Conservation (phyloP, 2,797 vertebrate species). For the Galagoides demidoff region DNA sequence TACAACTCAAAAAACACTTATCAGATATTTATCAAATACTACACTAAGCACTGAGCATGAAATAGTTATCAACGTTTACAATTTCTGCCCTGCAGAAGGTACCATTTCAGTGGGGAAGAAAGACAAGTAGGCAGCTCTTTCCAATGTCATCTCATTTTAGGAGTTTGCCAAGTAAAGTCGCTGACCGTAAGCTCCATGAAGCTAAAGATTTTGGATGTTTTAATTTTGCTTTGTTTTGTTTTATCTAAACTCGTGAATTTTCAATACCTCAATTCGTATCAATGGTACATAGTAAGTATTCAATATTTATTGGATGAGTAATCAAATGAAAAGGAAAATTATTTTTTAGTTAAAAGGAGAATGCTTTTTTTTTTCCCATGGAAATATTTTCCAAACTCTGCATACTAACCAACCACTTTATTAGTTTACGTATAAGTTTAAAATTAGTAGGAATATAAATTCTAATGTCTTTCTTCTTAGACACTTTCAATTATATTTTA, state of each 20-base stretch:
- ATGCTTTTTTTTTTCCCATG: not conserved
- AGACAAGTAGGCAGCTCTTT: not conserved
- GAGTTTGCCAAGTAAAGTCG: not conserved
- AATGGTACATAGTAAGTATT: not conserved
- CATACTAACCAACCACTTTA: fast-evolving
- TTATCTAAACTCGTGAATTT: not conserved
- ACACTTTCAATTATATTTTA: not conserved
- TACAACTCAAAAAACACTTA: not conserved
- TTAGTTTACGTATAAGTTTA: not conserved
- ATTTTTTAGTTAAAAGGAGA: not conserved
- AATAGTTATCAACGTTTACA: not conserved
- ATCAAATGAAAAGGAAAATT: not conserved
- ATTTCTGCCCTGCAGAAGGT: not conserved
- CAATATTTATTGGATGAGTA: not conserved
- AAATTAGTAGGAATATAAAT: not conserved
- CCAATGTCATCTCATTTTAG: not conserved
- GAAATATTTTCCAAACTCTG: not conserved
- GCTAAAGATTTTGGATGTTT: not conserved
- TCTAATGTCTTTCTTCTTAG: not conserved
- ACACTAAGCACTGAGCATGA: not conserved
- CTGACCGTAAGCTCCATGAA: not conserved
- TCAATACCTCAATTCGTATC: not conserved
- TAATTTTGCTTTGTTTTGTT: not conserved
- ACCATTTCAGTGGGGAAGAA: not conserved
- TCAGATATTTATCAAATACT: conserved; percentile 21